Evolutionary conservation across 2,113 vertebrate species (phyloP), one percentile per base, ranked within the genome.

Genomic region (Empidonax traillii): DNA sequence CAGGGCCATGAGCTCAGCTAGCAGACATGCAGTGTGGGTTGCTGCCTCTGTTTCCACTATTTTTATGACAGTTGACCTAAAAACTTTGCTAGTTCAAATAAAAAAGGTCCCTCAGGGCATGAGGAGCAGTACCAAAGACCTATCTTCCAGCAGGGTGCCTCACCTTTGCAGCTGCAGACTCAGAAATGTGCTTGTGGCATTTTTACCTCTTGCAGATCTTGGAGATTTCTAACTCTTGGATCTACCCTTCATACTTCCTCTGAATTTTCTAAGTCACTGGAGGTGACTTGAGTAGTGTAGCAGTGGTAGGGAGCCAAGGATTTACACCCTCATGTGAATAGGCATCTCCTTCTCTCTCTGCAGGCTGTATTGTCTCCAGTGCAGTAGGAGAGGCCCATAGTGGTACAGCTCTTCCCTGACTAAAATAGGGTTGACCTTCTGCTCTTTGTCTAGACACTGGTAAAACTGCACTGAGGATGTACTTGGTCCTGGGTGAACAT

Each of bases 291-390:
- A 28, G 25, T 52, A 52, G 25, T 73, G 23, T 77, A 67, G 35
- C 8, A 8, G 10, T 63, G n/a, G 27, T 35, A 41, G 23, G 39
- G 51, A 94, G 24, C 2, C 28, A 21, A 0, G 0, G n/a, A 62
- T 65, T 83, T 39, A 52, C 67, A 79, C 6, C 18, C 17, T 47
- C 2, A 3, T 6, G 20, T 63, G 71, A 65, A 11, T 14, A 63
- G 31, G 2, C 28, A 33, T 23, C 27, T 5, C 4, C 78, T 39
- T 82, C 39, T 93, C 44, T 72, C 30, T 58, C 65, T 20, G 5
- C 0, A 1, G 11, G 20, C 39, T 43, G 12, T 0, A 0, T 6
- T 67, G 61, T 55, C 39, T 63, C 47, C 10, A 23, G 43, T 0
- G 0, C 35, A n/a, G 25, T 15, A 63, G 73, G 4, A 81, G 61